phyloP scores from a whole-genome alignment of 1,140 invertebrate genomes.

The Eulimnadia texana region DNA sequence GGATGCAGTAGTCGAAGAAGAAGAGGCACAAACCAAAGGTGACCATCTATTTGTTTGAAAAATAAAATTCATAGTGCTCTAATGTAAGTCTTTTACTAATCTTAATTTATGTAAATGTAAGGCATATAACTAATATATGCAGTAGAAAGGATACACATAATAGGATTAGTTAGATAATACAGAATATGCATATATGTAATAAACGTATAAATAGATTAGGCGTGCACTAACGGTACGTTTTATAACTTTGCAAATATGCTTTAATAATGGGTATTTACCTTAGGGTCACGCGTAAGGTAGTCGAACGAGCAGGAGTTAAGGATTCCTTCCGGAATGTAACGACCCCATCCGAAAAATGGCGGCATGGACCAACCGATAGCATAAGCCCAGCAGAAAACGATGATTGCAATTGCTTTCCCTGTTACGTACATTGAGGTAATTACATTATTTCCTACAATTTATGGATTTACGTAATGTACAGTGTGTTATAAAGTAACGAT shows the following conservation, averaged over 20 bases:
- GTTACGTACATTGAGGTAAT: neutral
- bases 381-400: constrained; percentile 14
- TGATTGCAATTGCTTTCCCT: neutral
- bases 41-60: neutral
- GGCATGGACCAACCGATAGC: constrained; percentile 13
- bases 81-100: neutral
- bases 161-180: too few relatives aligned
- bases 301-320: constrained; percentile 74
- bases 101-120: neutral
- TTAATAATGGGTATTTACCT: neutral
- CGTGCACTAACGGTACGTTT: too few relatives aligned
- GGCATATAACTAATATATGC: too few relatives aligned
- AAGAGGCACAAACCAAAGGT: constrained; percentile 12
- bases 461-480: neutral
- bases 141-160: too few relatives aligned
- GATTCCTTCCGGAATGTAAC: constrained; percentile 75
- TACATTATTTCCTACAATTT: neutral
- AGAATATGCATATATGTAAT: too few relatives aligned
- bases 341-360: constrained; percentile 16
- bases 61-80: neutral
- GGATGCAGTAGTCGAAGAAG: constrained; percentile 12
- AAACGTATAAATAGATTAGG: too few relatives aligned
- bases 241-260: neutral
- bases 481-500: neutral
- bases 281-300: constrained; percentile 39